Evolutionary conservation across 2,888 invertebrate species (phyloP), one percentile per base, ranked within the genome.

Genomic region (Acanthosepion lycidas): DNA sequence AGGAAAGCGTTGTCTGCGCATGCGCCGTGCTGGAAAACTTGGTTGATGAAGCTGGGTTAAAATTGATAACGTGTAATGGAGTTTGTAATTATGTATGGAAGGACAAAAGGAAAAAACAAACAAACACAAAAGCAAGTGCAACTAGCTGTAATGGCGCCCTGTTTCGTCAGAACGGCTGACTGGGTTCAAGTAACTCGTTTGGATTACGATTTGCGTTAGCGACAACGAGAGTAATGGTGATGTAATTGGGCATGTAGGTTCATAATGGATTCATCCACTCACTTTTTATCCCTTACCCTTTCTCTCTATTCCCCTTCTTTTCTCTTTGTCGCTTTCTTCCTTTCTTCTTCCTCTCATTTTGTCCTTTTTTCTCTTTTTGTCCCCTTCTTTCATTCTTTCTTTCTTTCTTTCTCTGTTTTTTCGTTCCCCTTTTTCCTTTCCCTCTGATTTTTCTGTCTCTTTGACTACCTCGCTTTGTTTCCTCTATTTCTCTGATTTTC

Each of bases 31-130:
- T 78, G 78, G 78, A 33, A 78, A 78, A 78, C n/a, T 33, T 33
- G 78, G 3, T 78, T 78, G 78, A 78, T 78, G 78, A 78, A 78
- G 78, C 78, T n/a, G 78, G 12, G 78, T 78, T 78, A n/a, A 78
- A 78, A 78, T 78, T 78, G 78, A 78, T 78, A 78, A 78, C 78
- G 78, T 33, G 78, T 78, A 78, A 78, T 78, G 78, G 78, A 78
- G 78, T 78, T 78, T 78, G 78, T 78, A 78, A 78, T 78, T 78
- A 78, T 78, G 78, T 78, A 78, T 78, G 78, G 78, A 33, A 78
- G 78, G n/a, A 78, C 78, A n/a, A 33, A 78, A n/a, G n/a, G 33
- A 33, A n/a, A 78, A 78, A n/a, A 78, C 0, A 33, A 33, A 33
- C 33, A 33, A 28, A 23, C 6, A 8, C 23, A 26, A 64, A n/a